Conservation (phyloP, 1,140 invertebrate species). For the Telenomus remus region DNA sequence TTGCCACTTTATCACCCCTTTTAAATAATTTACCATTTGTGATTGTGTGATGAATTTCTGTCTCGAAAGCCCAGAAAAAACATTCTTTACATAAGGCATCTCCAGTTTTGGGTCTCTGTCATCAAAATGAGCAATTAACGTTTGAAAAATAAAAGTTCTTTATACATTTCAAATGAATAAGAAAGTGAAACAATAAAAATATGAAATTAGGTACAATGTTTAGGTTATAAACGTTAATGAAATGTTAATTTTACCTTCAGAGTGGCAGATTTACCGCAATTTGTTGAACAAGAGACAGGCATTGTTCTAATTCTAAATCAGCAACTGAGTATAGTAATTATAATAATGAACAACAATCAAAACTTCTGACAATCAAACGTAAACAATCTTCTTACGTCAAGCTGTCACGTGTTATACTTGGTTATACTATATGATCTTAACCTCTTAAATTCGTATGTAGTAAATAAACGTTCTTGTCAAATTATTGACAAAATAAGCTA, state of each 20-base stretch:
- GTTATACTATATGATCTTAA: no score
- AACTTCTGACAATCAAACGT: neutral
- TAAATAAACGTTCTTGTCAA: no score
- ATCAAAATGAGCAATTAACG: slow-evolving; percentile 61
- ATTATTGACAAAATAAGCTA: no score
- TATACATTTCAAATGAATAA: neutral
- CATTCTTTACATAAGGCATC: slow-evolving; percentile 96
- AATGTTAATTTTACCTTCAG: slow-evolving; percentile 15
- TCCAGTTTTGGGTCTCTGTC: slow-evolving; percentile 93
- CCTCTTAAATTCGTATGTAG: no score
- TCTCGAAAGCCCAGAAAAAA: slow-evolving; percentile 96
- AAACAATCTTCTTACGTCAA: neutral
- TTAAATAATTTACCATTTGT: slow-evolving; percentile 67
- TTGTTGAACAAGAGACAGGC: slow-evolving; percentile 25
- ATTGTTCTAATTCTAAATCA: neutral
- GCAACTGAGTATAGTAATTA: neutral
- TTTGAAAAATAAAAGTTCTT: no score
- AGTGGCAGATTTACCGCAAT: slow-evolving; percentile 21
- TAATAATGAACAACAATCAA: slow-evolving; percentile 3
- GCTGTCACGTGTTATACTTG: no score
- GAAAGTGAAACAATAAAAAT: neutral
- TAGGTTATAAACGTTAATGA: no score
- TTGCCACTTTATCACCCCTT: slow-evolving; percentile 90
- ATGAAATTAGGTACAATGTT: no score
- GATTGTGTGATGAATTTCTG: slow-evolving; percentile 97